Evolutionary conservation across 2,113 vertebrate genomes (phyloP).

Genomic region (Brachyhypopomus occidentalis): DNA sequence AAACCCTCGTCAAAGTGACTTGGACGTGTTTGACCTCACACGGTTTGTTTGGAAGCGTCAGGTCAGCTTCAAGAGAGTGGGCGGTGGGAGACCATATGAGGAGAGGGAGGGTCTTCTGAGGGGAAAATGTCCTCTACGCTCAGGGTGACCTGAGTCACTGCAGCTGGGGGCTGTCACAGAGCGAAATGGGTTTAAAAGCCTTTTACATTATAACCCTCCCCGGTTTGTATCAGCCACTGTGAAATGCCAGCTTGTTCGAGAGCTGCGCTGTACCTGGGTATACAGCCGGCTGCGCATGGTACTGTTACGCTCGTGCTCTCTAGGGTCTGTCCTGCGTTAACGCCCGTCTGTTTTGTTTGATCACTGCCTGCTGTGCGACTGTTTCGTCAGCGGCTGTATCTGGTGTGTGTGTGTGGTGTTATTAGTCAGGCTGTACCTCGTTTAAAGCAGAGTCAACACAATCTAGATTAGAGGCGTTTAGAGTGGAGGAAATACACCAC

Average conservation of each 20-base stretch:
- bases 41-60: background rate
- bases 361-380: background rate
- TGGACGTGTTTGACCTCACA: background rate
- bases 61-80: constrained; percentile 5
- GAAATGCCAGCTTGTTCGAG: too few relatives aligned
- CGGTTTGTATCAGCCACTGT: background rate
- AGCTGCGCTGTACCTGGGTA: too few relatives aligned
- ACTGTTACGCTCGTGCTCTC: too few relatives aligned
- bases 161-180: constrained; percentile 6
- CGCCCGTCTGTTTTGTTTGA: background rate
- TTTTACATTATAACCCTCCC: background rate
- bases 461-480: constrained; percentile 45
- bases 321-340: background rate
- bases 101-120: background rate
- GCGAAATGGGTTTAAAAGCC: constrained; percentile 5
- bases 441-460: constrained; percentile 48
- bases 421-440: background rate
- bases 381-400: background rate
- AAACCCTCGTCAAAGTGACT: background rate
- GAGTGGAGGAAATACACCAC: constrained; percentile 27
- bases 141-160: constrained; percentile 26
- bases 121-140: background rate
- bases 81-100: background rate
- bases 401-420: background rate
- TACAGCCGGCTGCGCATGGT: too few relatives aligned